A percentile compares a stretch with the other conserved stretches of the same genome.
Evolutionary conservation across 2,113 vertebrate species (phyloP).

Genomic region (Eubucco bourcierii): DNA sequence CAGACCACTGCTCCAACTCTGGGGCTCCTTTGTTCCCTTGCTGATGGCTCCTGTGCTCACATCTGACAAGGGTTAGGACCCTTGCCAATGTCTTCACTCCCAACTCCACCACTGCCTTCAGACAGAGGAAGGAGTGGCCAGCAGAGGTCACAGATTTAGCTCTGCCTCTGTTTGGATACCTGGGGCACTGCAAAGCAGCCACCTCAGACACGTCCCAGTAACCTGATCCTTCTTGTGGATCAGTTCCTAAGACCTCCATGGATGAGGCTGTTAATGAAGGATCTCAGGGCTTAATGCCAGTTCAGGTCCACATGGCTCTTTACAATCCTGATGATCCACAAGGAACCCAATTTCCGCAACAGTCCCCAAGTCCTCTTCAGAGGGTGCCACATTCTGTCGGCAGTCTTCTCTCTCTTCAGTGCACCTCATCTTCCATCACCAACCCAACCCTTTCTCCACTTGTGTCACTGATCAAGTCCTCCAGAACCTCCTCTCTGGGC

Average conservation of each 20-base stretch:
- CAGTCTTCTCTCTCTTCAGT: background rate
- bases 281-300: background rate
- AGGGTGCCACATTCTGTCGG: background rate
- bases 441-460: too few relatives aligned
- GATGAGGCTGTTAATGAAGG: background rate
- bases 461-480: too few relatives aligned
- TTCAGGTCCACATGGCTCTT: background rate
- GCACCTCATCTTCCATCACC: background rate
- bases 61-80: too few relatives aligned
- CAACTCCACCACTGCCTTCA: background rate
- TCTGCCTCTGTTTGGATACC: background rate
- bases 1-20: background rate
- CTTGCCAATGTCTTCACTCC: background rate
- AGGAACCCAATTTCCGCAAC: background rate
- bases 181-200: background rate
- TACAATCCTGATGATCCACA: background rate
- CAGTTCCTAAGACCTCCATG: background rate
- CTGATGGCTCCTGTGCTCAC: background rate
- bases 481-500: background rate
- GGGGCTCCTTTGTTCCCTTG: background rate
- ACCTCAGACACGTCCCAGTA: background rate
- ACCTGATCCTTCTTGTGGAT: background rate
- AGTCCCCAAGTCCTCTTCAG: rapidly evolving
- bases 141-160: background rate
- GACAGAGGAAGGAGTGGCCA: background rate